Conservation (phyloP, 2,113 vertebrate species). For the Cynopterus brachyotis region DNA sequence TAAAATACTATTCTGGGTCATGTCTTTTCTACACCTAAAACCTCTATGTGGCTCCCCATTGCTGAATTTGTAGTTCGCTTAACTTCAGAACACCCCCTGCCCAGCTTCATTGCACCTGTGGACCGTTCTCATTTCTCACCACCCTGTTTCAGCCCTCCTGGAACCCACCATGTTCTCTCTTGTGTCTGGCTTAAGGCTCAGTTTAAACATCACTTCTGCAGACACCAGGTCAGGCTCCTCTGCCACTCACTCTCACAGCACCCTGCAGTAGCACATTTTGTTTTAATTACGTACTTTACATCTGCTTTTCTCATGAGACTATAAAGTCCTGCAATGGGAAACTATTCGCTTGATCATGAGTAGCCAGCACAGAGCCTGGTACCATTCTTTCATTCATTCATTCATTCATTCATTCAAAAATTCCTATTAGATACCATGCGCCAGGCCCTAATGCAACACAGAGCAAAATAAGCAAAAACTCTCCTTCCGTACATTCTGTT, state of each 20-base stretch:
- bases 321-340: neutral
- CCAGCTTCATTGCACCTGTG: neutral
- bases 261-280: neutral
- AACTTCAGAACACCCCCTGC: neutral
- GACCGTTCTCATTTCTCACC: neutral
- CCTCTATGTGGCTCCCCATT: rapidly evolving
- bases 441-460: neutral
- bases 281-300: neutral
- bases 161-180: neutral
- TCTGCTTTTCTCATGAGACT: neutral
- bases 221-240: neutral
- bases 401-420: neutral
- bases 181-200: neutral
- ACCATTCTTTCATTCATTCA: neutral
- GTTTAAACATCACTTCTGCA: neutral
- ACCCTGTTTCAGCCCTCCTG: neutral
- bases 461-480: neutral
- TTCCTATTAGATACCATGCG: neutral
- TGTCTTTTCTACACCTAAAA: neutral
- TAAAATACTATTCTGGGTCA: neutral
- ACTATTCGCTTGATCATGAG: neutral
- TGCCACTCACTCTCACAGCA: neutral
- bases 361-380: neutral
- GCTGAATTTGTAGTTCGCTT: neutral
- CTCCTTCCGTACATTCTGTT: neutral